Base-by-base conservation (phyloP, 2,797 vertebrate genomes). In the Acanthurus leucopareius region DNA sequence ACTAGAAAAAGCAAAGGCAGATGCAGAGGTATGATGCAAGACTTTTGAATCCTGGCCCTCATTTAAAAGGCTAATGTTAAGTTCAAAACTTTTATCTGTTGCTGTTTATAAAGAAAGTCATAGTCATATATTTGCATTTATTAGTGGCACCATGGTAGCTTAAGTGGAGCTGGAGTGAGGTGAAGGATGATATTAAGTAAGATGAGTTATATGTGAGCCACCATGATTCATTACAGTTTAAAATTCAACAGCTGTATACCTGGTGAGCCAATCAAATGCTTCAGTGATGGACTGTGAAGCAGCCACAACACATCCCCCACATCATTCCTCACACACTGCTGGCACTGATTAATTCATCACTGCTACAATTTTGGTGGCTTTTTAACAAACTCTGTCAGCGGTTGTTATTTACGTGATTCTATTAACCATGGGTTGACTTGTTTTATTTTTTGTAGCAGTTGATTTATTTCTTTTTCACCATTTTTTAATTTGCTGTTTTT, bases 61-160 rank as follows among this genome's bases (percentile, higher is more conserved):
- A 65, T 80, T 66, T 65, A 42, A 69, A 76, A 85, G 56, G 51
- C 60, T 58, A 58, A 66, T 74, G 25, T 16, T 9, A 44, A 48
- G n/a, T 54, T 73, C n/a, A 32, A 40, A 67, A 73, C 51, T 77
- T 69, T 73, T 22, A 52, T 45, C 32, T 56, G 45, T 62, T 52
- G 19, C 51, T 38, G 17, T 28, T 19, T 52, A 13, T 80, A 54
- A 72, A 76, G 57, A 64, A 52, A 69, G 48, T 73, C 48, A 44
- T 25, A 58, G 35, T 70, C 69, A 75, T 79, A 79, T 17, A 84
- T 78, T 69, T 81, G 64, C 81, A 81, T 84, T 17, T 25, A 66
- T 80, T 83, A 73, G 51, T 74, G 73, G 64, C 82, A 57, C 48
- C 40, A 57, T 42, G 25, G 48, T 38, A 40, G 54, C 53, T 73